Percentiles rank a stretch among this genome's conserved stretches.
phyloP scores from a whole-genome alignment of 2,113 vertebrate species.

The Laterallus jamaicensis region DNA sequence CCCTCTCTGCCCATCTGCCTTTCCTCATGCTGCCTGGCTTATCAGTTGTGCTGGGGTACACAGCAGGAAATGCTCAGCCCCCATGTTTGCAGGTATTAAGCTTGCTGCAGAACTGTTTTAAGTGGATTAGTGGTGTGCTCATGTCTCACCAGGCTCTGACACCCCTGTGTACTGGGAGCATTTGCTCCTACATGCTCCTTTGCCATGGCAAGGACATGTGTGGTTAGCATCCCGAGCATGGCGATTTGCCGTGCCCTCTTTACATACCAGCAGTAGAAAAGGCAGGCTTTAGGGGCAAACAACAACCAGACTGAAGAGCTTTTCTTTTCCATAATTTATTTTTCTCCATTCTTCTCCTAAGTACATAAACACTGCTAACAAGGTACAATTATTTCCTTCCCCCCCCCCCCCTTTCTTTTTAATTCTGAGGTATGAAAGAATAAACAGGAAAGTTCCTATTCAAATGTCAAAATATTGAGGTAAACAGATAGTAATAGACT shows the following conservation, averaged over 20 bases:
- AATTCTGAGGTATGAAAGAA: neutral
- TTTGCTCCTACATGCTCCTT: neutral
- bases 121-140: neutral
- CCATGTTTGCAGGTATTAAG: neutral
- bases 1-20: neutral
- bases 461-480: neutral
- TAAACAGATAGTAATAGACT: neutral
- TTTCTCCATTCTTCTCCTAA: neutral
- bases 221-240: neutral
- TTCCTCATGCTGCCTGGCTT: rapidly evolving
- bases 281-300: neutral
- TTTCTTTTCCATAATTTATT: neutral
- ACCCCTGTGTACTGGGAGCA: rapidly evolving
- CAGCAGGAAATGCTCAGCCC: neutral
- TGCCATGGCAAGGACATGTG: neutral
- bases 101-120: neutral
- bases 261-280: neutral
- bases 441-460: neutral
- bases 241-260: neutral
- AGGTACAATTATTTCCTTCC: rapidly evolving
- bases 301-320: neutral
- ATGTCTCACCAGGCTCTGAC: neutral
- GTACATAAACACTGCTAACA: neutral
- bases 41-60: neutral
- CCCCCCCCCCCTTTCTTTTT: neutral